Evolutionary conservation across 2,888 invertebrate species (phyloP).

Genomic region (Plagodis pulveraria): DNA sequence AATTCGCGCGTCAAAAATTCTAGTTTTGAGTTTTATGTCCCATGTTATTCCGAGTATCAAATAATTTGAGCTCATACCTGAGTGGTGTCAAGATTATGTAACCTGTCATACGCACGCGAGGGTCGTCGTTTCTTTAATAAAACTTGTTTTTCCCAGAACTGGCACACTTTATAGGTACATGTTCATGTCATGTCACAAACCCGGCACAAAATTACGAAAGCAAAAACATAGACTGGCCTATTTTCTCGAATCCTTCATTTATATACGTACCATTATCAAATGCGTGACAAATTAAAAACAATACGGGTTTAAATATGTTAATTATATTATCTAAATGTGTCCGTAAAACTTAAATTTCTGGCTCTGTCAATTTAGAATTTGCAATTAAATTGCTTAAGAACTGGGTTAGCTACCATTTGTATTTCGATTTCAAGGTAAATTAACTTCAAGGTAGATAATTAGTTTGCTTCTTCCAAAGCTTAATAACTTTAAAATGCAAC

Average conservation of each 20-base stretch:
- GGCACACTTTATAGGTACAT: slow-evolving; percentile 9
- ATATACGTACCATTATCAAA: slow-evolving; percentile 35
- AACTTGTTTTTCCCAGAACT: slow-evolving; percentile 44
- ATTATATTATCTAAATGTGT: slow-evolving; percentile 36
- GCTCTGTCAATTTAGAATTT: slow-evolving; percentile 27
- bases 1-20: too few species aligned
- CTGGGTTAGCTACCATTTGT: slow-evolving; percentile 5
- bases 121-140: slow-evolving; percentile 47
- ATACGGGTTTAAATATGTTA: slow-evolving; percentile 37
- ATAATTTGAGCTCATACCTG: slow-evolving; percentile 35
- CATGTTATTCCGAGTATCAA: slow-evolving; percentile 11
- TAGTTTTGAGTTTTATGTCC: too few species aligned
- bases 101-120: slow-evolving; percentile 47
- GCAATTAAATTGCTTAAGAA: slow-evolving; percentile 26
- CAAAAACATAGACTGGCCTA: slow-evolving; percentile 28
- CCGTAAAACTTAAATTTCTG: slow-evolving; percentile 12
- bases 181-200: slow-evolving; percentile 23
- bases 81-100: slow-evolving; percentile 36
- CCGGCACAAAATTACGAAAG: slow-evolving; percentile 22
- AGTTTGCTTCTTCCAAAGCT: too few species aligned
- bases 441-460: not conserved
- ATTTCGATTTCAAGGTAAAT: slow-evolving; percentile 11
- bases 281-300: slow-evolving; percentile 24
- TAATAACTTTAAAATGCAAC: not conserved
- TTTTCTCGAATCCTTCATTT: slow-evolving; percentile 23